Evolutionary conservation across 1,140 invertebrate species (phyloP).

Genomic region (Thereuonema tuberculata): DNA sequence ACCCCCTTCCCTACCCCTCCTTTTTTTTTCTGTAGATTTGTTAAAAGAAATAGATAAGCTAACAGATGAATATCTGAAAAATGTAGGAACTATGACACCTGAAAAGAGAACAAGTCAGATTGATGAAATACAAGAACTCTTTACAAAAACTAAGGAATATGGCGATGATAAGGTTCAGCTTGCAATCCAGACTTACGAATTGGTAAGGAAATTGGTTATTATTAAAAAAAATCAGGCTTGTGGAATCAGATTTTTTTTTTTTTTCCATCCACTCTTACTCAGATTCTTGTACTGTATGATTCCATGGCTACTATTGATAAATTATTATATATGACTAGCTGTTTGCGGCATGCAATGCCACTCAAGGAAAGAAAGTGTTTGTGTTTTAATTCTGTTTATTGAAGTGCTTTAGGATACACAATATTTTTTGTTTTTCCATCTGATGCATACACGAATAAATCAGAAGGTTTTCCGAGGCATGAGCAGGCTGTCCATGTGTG

Average conservation of each 20-base stretch:
- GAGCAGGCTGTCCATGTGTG: no score
- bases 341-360: no score
- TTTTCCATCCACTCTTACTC: no score
- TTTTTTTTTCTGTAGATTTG: conserved; percentile 42
- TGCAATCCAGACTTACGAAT: conserved; percentile 94
- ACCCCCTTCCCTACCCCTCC: no score
- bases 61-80: conserved; percentile 67
- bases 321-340: no score
- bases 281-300: background rate
- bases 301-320: conserved; percentile 8
- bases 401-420: no score
- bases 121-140: conserved; percentile 67
- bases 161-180: conserved; percentile 95
- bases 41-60: conserved; percentile 81
- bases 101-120: conserved; percentile 74
- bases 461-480: no score
- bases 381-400: no score
- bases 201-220: conserved; percentile 43
- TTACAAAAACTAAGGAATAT: conserved; percentile 83
- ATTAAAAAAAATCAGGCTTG: background rate
- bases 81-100: conserved; percentile 42
- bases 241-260: no score
- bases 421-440: no score
- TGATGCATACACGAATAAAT: no score
- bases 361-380: no score